phyloP scores from a whole-genome alignment of 37 sponge, comb jelly and placozoan genomes.

The Diacarnus erythraeanus region DNA sequence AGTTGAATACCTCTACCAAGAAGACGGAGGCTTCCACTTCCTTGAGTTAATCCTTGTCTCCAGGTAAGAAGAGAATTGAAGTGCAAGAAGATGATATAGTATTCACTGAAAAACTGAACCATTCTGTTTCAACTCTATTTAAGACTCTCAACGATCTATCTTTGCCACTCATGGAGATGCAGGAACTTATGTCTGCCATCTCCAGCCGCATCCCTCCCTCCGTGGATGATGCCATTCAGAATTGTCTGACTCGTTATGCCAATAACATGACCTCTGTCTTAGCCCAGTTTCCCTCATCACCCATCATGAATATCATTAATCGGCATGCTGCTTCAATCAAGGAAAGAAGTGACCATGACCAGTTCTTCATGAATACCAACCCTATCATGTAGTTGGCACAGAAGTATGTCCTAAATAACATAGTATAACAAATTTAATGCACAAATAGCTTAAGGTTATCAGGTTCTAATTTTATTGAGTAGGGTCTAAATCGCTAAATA shows the following conservation, averaged over 20 bases:
- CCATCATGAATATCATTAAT: slow-evolving; percentile 79
- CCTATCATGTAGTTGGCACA: slow-evolving; percentile 69
- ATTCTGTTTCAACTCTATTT: slow-evolving; percentile 18
- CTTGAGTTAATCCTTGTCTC: slow-evolving; percentile 93
- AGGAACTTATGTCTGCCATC: slow-evolving; percentile 84
- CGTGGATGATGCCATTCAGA: slow-evolving; percentile 75
- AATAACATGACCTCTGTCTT: slow-evolving; percentile 87
- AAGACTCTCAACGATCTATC: slow-evolving; percentile 56
- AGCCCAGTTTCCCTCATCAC: slow-evolving; percentile 80
- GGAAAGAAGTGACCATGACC: slow-evolving; percentile 65
- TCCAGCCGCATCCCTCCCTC: slow-evolving; percentile 69
- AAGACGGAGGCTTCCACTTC: slow-evolving; percentile 81
- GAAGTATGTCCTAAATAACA: too few relatives aligned
- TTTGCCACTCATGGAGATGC: slow-evolving; percentile 74
- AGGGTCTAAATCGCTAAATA: too few relatives aligned
- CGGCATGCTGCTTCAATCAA: slow-evolving; percentile 59
- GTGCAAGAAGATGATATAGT: neutral
- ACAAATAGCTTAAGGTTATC: too few relatives aligned
- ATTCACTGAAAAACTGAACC: slow-evolving; percentile 28
- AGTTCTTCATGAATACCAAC: slow-evolving; percentile 80
- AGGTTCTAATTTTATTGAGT: too few relatives aligned
- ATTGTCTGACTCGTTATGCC: slow-evolving; percentile 69
- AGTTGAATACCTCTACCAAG: slow-evolving; percentile 96
- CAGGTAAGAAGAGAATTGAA: slow-evolving; percentile 22
- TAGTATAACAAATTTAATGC: too few relatives aligned